Conservation (phyloP, 1,140 invertebrate genomes). For the Mylabris phalerata region DNA sequence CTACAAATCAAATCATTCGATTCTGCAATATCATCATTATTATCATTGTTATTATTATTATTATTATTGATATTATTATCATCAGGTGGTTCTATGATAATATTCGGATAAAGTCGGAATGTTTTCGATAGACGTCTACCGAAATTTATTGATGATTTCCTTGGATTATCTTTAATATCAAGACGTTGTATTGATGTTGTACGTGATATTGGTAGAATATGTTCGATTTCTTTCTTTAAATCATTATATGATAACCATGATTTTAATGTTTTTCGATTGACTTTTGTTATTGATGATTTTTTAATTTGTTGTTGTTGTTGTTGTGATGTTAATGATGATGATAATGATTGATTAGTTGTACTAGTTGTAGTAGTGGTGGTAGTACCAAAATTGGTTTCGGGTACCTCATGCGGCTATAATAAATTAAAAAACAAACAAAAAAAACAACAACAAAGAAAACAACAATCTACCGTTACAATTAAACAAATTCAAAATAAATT, state of each 20-base stretch:
- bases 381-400: constrained; percentile 26
- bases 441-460: constrained; percentile 9
- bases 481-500: constrained; percentile 4
- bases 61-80: constrained; percentile 25
- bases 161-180: constrained; percentile 8
- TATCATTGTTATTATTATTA: constrained; percentile 28
- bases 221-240: constrained; percentile 35
- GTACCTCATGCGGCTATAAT: constrained; percentile 35
- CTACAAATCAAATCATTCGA: constrained; percentile 2
- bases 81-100: constrained; percentile 33
- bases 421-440: constrained; percentile 16
- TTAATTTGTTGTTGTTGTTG: too few relatives aligned
- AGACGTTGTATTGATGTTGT: not conserved
- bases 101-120: constrained; percentile 30
- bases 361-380: not conserved
- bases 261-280: constrained; percentile 16
- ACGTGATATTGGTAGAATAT: constrained; percentile 30
- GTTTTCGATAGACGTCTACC: constrained; percentile 27
- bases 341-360: not conserved
- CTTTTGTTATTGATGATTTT: not conserved
- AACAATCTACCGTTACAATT: constrained; percentile 8
- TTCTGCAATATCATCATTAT: not conserved
- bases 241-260: constrained; percentile 34
- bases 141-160: not conserved
- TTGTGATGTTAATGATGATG: constrained; percentile 10